A percentile compares a stretch with the other conserved stretches of the same genome.
phyloP scores from a whole-genome alignment of 2,888 invertebrate species.

The Cotesia congregata region DNA sequence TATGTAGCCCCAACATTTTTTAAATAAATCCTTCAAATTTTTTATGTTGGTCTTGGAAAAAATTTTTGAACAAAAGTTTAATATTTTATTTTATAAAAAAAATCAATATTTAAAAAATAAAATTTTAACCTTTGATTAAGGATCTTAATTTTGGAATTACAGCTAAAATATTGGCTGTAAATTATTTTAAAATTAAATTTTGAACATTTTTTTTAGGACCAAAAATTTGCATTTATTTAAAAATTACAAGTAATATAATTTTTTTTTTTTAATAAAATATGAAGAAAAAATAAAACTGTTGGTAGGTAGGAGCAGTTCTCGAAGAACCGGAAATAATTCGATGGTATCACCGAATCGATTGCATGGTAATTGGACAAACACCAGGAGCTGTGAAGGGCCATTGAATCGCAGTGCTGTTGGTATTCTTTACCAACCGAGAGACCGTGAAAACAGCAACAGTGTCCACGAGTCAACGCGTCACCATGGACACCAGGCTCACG shows the following conservation, averaged over 20 bases:
- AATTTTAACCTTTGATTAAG: too few species aligned
- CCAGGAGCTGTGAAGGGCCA: background rate
- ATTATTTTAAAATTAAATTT: background rate
- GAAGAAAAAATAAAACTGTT: background rate
- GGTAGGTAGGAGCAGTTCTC: background rate
- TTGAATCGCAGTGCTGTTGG: background rate
- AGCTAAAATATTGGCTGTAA: too few species aligned
- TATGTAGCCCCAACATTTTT: too few species aligned
- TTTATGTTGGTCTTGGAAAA: too few species aligned
- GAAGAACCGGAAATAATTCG: constrained; percentile 2
- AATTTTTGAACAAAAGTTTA: too few species aligned
- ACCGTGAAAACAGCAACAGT: constrained; percentile 5
- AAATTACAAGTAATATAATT: background rate
- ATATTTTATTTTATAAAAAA: too few species aligned
- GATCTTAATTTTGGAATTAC: too few species aligned
- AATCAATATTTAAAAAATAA: too few species aligned
- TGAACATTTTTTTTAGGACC: background rate
- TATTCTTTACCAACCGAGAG: constrained; percentile 33
- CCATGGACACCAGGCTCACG: constrained; percentile 43
- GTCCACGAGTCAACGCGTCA: background rate
- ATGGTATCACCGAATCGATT: constrained; percentile 5
- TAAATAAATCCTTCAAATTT: too few species aligned
- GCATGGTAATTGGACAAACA: background rate
- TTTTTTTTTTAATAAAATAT: background rate
- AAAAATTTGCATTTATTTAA: background rate